Base-by-base conservation (phyloP, 2,113 vertebrate genomes). In the Paralichthys olivaceus region DNA sequence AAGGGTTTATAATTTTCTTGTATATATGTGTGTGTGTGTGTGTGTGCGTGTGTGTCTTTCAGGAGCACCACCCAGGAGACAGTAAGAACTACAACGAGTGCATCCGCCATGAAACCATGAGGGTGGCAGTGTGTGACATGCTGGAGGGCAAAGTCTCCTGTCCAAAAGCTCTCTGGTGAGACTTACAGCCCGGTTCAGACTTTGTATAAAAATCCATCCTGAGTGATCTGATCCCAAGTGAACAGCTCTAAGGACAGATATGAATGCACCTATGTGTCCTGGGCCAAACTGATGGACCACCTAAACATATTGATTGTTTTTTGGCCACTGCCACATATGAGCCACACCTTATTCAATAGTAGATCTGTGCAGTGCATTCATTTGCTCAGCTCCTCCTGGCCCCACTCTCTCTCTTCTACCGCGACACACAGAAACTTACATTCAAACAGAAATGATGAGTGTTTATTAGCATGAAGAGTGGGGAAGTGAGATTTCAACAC, bases 71-170 rank as follows among this genome's bases (percentile, higher is more conserved):
- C 91, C 97, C 97, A 0, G 98, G 98, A 55, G 98, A 99, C 93
- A 98, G 97, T 87, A 99, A 98, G 93, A 99, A 98, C 90, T 99
- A 99, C 82, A 99, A 99, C 0, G 98, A 99, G 93, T 99, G 97
- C 75, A 99, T 99, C 84, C 96, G 97, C 59, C 98, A 99, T 4
- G 98, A 99, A 87, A 98, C 97, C 70, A 95, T 99, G 92, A 93
- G 98, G 26, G 97, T 99, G 43, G 98, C 98, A 0, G 98, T 99
- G 79, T 99, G 98, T 11, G 98, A 99, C 94, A 99, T 99, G 98
- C 94, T 99, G 86, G 98, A 99, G 69, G 97, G 98, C 0, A 98
- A 97, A 72, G 96, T 97, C 74, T 94, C 96, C 74, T 98, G 97
- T 72, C 98, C 97, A 1, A 97, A 99, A 25, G 96, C 97, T 1